These are phyloP conservation scores for Acanthopagrus latus DNA, from an alignment of 2,797 vertebrate species.

Conservation along the genomic window DNA sequence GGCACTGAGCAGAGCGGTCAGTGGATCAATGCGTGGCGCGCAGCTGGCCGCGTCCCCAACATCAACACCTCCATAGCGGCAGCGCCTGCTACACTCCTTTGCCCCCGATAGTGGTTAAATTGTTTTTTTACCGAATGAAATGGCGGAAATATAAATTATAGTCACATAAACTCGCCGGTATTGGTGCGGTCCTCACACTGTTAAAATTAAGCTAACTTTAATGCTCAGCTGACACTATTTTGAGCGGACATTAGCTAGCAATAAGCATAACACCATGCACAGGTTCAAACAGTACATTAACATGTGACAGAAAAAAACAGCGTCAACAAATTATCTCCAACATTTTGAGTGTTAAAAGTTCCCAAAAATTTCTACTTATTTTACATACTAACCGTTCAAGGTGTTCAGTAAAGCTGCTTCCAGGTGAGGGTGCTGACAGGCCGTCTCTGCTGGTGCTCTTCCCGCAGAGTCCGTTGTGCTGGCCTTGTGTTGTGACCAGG, in stretches of 20 bases:
- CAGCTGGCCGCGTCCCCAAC: not conserved
- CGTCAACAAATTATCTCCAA: constrained; percentile 6
- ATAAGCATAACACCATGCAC: constrained; percentile 8
- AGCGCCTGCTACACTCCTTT: too few relatives aligned
- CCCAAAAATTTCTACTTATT: constrained; percentile 2
- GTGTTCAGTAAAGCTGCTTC: not conserved
- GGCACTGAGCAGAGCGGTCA: not conserved
- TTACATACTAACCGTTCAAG: not conserved
- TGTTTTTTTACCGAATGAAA: too few relatives aligned
- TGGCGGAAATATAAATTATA: not conserved
- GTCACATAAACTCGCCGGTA: not conserved
- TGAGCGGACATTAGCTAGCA: constrained; percentile 4
- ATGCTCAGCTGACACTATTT: constrained; percentile 3
- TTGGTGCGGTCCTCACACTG: not conserved
- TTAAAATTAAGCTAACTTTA: not conserved
- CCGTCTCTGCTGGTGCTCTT: not conserved
- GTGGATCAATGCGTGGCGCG: not conserved
- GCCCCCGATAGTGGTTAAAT: too few relatives aligned
- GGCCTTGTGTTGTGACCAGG: not conserved
- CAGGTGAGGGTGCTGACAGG: not conserved
- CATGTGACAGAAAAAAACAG: constrained; percentile 4
- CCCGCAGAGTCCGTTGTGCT: not conserved
- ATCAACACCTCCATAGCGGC: not conserved
- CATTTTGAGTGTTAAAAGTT: constrained; percentile 8
- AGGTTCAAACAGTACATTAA: not conserved